These are phyloP conservation scores for Melipona beecheii DNA, from an alignment of 2,888 invertebrate species.

Conservation along the genomic window DNA sequence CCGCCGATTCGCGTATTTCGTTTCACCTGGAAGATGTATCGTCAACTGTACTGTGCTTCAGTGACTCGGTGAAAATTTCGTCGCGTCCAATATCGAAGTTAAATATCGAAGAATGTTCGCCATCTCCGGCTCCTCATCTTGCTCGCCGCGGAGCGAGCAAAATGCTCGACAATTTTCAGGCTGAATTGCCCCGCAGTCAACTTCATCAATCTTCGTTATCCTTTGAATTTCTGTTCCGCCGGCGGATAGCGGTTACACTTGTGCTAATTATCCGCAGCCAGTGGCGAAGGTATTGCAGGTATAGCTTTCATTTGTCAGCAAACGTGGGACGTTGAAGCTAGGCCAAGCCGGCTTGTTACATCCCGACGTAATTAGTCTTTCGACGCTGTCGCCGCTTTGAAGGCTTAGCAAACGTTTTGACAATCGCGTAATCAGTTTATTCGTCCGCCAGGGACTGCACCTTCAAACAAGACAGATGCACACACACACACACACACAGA, in stretches of 20 bases:
- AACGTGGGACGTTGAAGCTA: conserved; percentile 4
- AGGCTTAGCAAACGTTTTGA: conserved; percentile 54
- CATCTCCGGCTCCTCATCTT: neutral
- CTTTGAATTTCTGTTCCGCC: neutral
- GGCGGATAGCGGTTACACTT: neutral
- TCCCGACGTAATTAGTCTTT: conserved; percentile 24
- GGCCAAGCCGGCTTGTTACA: neutral
- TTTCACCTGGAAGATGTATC: too few relatives aligned
- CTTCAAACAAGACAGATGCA: neutral
- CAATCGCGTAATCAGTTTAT: conserved; percentile 51
- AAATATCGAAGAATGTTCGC: too few relatives aligned
- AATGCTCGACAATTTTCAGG: conserved; percentile 21
- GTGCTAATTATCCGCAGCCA: conserved; percentile 3
- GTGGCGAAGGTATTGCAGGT: conserved; percentile 6
- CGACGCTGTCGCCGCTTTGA: conserved; percentile 41
- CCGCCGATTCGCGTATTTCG: too few relatives aligned
- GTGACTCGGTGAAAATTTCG: too few relatives aligned
- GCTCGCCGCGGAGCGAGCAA: neutral
- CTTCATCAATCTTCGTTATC: conserved; percentile 18
- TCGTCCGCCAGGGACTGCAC: conserved; percentile 15
- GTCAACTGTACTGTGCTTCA: too few relatives aligned
- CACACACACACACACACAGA: too few relatives aligned
- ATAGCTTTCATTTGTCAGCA: conserved; percentile 12
- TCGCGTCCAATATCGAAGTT: too few relatives aligned
- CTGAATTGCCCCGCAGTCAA: neutral